A percentile compares a stretch with the other conserved stretches of the same genome.
phyloP scores from a whole-genome alignment of 1,140 invertebrate genomes.

The Cheumatopsyche charites region DNA sequence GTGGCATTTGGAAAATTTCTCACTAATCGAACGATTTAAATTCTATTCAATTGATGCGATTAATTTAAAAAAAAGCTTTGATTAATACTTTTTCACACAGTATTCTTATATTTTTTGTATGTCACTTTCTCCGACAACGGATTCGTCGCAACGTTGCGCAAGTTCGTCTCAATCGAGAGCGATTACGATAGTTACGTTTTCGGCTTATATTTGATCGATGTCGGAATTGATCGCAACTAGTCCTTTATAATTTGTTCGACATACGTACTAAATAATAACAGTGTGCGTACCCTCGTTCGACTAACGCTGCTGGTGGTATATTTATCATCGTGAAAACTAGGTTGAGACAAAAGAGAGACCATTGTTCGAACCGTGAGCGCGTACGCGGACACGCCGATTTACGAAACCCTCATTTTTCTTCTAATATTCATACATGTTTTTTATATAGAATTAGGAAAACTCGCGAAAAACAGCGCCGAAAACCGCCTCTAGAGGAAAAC shows the following conservation, averaged over 20 bases:
- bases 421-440: too few relatives aligned
- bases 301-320: not conserved
- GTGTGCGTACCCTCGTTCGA: not conserved
- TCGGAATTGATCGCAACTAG: conserved; percentile 9
- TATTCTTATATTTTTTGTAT: conserved; percentile 2
- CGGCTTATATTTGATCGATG: conserved; percentile 3
- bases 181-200: not conserved
- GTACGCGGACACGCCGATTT: too few relatives aligned
- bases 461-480: not conserved
- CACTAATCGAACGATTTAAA: too few relatives aligned
- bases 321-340: conserved; percentile 23
- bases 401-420: too few relatives aligned
- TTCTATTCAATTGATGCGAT: not conserved
- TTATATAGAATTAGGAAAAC: not conserved
- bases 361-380: not conserved
- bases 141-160: conserved; percentile 8
- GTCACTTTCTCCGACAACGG: conserved; percentile 4
- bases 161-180: conserved; percentile 1
- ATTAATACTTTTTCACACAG: not conserved
- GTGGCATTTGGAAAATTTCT: conserved; percentile 9
- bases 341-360: not conserved
- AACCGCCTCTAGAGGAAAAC: not conserved
- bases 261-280: not conserved
- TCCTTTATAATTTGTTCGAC: not conserved
- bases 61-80: not conserved